Conservation (phyloP, 2,888 invertebrate species). For the Andrena bicolor region DNA sequence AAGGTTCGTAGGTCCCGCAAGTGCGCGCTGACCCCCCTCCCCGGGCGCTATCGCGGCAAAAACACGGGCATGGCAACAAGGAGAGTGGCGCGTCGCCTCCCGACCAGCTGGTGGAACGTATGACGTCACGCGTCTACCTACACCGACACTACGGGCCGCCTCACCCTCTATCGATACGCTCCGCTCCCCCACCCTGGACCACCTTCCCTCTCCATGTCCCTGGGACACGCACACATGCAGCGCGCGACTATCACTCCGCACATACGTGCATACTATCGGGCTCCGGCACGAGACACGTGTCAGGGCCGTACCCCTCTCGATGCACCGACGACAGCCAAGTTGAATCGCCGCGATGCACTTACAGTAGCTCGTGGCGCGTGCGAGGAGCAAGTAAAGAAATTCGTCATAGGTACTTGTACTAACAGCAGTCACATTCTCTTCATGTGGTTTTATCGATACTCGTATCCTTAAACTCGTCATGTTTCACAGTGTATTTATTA, state of each 20-base stretch:
- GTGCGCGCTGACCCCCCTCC: neutral
- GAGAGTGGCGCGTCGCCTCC: slow-evolving; percentile 62
- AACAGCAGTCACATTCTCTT: too few species aligned
- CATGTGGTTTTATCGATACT: too few species aligned
- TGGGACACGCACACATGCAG: slow-evolving; percentile 22
- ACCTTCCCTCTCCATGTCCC: slow-evolving; percentile 3
- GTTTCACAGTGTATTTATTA: too few species aligned
- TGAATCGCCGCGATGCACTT: slow-evolving; percentile 38
- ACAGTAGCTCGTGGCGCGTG: slow-evolving; percentile 9
- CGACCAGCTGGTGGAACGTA: slow-evolving; percentile 71
- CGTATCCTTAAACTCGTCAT: too few species aligned
- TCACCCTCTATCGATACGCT: slow-evolving; percentile 37
- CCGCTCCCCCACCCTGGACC: slow-evolving; percentile 11
- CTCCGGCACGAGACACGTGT: slow-evolving; percentile 58
- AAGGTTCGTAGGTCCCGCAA: slow-evolving; percentile 38
- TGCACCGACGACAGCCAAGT: slow-evolving; percentile 13
- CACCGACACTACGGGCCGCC: slow-evolving; percentile 43
- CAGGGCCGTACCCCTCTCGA: slow-evolving; percentile 48
- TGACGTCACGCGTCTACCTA: slow-evolving; percentile 72
- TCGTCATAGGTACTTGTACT: too few species aligned
- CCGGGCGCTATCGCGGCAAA: slow-evolving; percentile 35
- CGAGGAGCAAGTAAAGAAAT: neutral
- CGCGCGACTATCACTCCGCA: neutral
- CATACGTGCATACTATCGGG: slow-evolving; percentile 31
- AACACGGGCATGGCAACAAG: slow-evolving; percentile 66